Conservation (phyloP, 2,113 vertebrate genomes). For the Centropus bengalensis region DNA sequence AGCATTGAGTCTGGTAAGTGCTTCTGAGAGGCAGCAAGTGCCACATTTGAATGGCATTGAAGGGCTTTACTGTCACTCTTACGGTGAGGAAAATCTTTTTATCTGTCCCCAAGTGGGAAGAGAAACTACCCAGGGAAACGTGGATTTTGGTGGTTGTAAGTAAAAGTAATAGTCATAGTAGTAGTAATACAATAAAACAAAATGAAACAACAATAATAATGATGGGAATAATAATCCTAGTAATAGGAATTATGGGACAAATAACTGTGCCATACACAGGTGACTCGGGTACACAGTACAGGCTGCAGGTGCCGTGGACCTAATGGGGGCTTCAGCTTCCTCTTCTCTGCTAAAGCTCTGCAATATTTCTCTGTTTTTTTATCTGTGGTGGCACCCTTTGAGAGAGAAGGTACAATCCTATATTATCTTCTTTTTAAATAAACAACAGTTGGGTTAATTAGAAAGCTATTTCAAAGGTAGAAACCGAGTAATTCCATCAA, state of each 20-base stretch:
- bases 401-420: background rate
- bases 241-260: background rate
- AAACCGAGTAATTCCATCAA: background rate
- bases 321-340: background rate
- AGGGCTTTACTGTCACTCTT: background rate
- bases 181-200: background rate
- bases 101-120: background rate
- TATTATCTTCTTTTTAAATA: background rate
- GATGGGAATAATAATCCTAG: background rate
- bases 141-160: background rate
- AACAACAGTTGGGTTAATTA: background rate
- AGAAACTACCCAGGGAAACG: background rate
- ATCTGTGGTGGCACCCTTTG: background rate
- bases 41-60: rapidly evolving
- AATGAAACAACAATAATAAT: no score
- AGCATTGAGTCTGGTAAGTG: background rate
- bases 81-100: background rate
- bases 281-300: rapidly evolving
- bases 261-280: rapidly evolving
- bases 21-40: background rate
- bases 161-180: background rate
- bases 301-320: background rate
- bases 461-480: background rate
- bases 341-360: background rate
- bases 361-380: rapidly evolving